Percentiles rank a stretch among this genome's conserved stretches.
Evolutionary conservation across 2,797 vertebrate genomes (phyloP).

Genomic region (Acrossocheilus fasciatus): DNA sequence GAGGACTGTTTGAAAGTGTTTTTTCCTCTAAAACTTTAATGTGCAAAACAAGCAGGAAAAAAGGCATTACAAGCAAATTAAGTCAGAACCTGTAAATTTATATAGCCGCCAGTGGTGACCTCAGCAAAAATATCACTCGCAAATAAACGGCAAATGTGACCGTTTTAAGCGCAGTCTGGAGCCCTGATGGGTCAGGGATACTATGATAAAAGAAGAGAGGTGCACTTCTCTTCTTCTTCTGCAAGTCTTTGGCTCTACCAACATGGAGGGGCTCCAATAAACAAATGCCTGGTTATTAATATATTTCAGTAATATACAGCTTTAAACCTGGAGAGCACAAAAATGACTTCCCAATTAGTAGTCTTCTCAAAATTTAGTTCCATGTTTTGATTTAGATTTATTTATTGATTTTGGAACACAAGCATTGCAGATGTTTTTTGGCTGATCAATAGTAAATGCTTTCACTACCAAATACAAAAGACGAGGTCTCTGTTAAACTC

Average conservation of each 20-base stretch:
- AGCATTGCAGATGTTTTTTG: background rate
- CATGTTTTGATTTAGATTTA: background rate
- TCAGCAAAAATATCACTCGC: background rate
- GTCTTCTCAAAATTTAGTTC: background rate
- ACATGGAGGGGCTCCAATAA: background rate
- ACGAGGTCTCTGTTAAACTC: background rate
- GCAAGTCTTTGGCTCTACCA: background rate
- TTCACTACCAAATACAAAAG: background rate
- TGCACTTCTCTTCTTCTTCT: background rate
- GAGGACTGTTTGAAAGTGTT: background rate
- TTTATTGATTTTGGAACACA: background rate
- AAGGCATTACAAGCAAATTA: background rate
- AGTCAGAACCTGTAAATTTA: background rate
- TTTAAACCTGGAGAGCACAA: background rate
- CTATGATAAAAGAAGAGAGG: background rate
- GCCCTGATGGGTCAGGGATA: background rate
- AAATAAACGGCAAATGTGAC: background rate
- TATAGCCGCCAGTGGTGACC: background rate
- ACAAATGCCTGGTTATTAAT: background rate
- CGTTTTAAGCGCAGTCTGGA: background rate
- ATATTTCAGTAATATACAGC: background rate
- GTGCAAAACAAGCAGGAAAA: background rate
- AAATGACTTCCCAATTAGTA: background rate
- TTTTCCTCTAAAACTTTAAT: background rate
- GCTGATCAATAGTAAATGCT: background rate